Evolutionary conservation across 1,140 invertebrate species (phyloP).

Genomic region (Drosophila kohkoa): DNA sequence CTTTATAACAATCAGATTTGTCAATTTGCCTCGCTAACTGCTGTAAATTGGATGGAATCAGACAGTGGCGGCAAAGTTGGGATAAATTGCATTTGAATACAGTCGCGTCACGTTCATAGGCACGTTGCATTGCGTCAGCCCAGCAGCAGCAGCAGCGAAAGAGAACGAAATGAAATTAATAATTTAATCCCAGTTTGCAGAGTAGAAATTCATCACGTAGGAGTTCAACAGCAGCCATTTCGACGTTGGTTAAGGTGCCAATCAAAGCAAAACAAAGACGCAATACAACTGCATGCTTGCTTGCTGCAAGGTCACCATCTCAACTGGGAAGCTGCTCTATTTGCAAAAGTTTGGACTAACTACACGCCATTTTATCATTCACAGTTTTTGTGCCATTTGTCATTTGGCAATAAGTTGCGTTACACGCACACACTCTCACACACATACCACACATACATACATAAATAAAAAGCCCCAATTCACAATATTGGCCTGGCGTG

Average conservation of each 20-base stretch:
- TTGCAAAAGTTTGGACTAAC: neutral
- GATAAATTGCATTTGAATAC: constrained; percentile 54
- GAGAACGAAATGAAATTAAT: constrained; percentile 41
- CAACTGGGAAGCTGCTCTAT: neutral
- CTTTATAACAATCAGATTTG: constrained; percentile 29
- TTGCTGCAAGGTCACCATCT: constrained; percentile 17
- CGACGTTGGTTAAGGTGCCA: neutral
- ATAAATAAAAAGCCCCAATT: constrained; percentile 27
- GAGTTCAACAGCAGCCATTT: neutral
- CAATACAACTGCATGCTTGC: neutral
- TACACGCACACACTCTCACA: neutral
- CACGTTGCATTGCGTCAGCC: constrained; percentile 45
- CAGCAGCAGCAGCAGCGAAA: neutral
- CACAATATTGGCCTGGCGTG: constrained; percentile 30
- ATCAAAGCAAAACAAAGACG: neutral
- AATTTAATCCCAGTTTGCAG: constrained; percentile 21
- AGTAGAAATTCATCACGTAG: constrained; percentile 11
- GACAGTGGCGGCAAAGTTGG: neutral
- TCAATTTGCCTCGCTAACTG: constrained; percentile 54
- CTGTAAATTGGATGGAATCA: constrained; percentile 53
- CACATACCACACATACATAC: neutral
- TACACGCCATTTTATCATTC: constrained; percentile 21
- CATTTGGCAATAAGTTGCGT: constrained; percentile 37
- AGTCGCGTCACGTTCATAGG: neutral
- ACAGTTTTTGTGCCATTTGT: constrained; percentile 15